Base-by-base conservation (phyloP, 2,888 invertebrate species). In the Amblyteles armatorius region DNA sequence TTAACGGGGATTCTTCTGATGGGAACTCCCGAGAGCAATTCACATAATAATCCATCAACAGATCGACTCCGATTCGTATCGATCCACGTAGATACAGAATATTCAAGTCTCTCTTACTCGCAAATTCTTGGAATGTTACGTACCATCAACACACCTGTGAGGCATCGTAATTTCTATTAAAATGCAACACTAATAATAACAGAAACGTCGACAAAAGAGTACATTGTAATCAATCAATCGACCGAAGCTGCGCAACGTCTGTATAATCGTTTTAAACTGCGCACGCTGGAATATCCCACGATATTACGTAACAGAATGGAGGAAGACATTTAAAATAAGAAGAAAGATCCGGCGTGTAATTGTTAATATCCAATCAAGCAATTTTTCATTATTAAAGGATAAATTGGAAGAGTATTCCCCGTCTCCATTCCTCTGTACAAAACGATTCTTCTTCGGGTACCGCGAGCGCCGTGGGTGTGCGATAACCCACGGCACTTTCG, bases 381-480 rank as follows among this genome's bases (percentile, higher is more conserved):
- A 84, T 84, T 84, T 84, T 84, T 84, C 84, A 80, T 80, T 77
- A 84, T 84, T 80, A 84, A 52, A 84, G 84, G 80, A 84, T 77
- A 81, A 84, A 81, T 84, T 80, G 84, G 80, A 81, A 76, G 80
- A 77, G 84, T 72, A 57, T 52, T 19, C 22, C 6, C 16, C 16
- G 29, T 33, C n/a, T 29, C 6, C 33, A 11, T 79, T 78, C 76
- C 77, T 55, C 67, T 55, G 55, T 79, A 77, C 57, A 81, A 77
- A 77, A 29, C 80, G 84, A 80, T 84, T 84, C 77, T 84, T 84
- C 80, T 77, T 80, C 13, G 76, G 13, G 26, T 4, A 76, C 57
- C 80, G 77, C 57, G 68, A 84, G 68, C 80, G 84, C 84, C 77
- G 84, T 84, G 84, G 84, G 84, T 84, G 84, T 84, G 84, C 84